A percentile compares a stretch with the other conserved stretches of the same genome.
These are phyloP conservation scores for Caligus rogercresseyi DNA, from an alignment of 1,140 invertebrate species.

Conservation along the genomic window DNA sequence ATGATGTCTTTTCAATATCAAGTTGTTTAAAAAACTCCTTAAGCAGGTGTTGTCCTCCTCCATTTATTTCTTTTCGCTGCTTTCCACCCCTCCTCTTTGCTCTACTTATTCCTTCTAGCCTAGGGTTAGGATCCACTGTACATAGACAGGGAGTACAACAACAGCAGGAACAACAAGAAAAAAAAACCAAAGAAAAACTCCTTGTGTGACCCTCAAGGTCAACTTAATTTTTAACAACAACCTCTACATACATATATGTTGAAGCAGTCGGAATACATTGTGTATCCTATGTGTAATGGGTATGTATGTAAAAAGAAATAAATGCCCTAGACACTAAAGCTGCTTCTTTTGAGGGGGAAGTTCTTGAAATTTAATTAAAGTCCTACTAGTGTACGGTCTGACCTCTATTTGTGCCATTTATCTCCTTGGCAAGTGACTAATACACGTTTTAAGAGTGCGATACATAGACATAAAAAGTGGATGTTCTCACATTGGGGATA, in stretches of 20 bases:
- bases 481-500: too few relatives aligned
- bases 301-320: not conserved
- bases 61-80: not conserved
- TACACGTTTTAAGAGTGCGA: too few relatives aligned
- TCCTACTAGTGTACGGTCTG: too few relatives aligned
- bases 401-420: too few relatives aligned
- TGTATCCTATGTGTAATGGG: not conserved
- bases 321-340: not conserved
- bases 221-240: not conserved
- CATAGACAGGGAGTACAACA: not conserved
- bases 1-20: not conserved
- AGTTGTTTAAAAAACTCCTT: not conserved
- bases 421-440: too few relatives aligned
- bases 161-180: not conserved
- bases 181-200: too few relatives aligned
- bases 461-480: too few relatives aligned
- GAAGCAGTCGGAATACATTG: not conserved
- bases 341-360: not conserved
- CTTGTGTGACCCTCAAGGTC: not conserved
- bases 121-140: not conserved
- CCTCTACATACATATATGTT: not conserved
- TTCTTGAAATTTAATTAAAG: too few relatives aligned
- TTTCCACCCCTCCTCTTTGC: not conserved
- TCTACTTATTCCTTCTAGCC: not conserved
- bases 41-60: not conserved